These are phyloP conservation scores for Percopsis omiscomaycus DNA, from an alignment of 2,797 vertebrate species.

Conservation along the genomic window DNA sequence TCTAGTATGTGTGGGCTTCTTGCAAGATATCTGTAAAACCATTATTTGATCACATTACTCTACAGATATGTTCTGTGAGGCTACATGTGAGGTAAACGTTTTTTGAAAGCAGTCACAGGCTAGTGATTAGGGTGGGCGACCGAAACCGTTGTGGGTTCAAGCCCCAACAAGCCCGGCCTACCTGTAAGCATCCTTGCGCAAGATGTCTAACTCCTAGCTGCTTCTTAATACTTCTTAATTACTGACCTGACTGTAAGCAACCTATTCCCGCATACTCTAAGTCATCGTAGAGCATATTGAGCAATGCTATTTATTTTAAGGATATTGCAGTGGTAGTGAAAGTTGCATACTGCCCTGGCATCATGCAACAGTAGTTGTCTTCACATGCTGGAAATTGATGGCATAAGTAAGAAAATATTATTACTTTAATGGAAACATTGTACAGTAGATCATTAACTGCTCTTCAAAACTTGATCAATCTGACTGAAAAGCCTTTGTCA, in stretches of 20 bases:
- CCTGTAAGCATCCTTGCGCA: no score
- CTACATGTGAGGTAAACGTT: background rate
- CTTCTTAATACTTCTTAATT: no score
- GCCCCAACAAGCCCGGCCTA: no score
- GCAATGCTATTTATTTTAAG: conserved; percentile 29
- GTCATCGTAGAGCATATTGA: conserved; percentile 26
- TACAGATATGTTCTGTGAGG: conserved; percentile 34
- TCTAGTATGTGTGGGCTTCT: conserved; percentile 38
- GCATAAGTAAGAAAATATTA: background rate
- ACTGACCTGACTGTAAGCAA: no score
- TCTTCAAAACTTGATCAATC: background rate
- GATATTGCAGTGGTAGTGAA: conserved; percentile 27
- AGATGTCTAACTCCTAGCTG: no score
- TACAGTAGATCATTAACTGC: no score
- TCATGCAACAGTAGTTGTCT: background rate
- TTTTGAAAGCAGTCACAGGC: conserved; percentile 51
- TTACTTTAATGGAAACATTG: background rate
- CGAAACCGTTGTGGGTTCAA: no score
- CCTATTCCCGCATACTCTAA: conserved; percentile 47
- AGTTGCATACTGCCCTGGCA: background rate
- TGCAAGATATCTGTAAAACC: conserved; percentile 57
- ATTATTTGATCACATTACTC: conserved; percentile 35
- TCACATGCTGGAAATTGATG: background rate
- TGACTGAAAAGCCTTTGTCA: background rate
- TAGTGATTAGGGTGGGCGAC: no score